Conservation (phyloP, 2,113 vertebrate genomes). For the Lamprotornis superbus region DNA sequence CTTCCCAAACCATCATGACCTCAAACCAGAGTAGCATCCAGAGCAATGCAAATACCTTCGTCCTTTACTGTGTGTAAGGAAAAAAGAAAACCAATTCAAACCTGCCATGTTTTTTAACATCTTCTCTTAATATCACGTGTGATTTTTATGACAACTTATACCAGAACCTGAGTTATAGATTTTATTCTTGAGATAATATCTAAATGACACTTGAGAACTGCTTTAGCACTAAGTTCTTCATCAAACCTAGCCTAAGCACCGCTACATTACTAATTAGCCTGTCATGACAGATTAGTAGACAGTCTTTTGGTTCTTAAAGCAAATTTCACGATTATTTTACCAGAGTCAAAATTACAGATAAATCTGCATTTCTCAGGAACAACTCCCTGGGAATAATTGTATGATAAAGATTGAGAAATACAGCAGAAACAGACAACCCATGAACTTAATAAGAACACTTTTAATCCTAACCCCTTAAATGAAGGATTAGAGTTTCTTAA, state of each 20-base stretch:
- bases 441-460: not conserved
- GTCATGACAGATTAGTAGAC: not conserved
- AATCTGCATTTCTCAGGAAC: not conserved
- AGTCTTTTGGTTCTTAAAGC: not conserved
- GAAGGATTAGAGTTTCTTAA: not conserved
- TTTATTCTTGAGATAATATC: not conserved
- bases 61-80: not conserved
- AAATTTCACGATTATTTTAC: not conserved
- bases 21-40: not conserved
- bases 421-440: not conserved
- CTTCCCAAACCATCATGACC: not conserved
- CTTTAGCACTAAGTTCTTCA: not conserved
- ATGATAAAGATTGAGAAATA: not conserved
- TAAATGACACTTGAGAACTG: not conserved
- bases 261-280: not conserved
- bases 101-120: fast-evolving
- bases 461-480: not conserved
- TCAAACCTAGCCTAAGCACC: not conserved
- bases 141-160: not conserved
- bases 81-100: not conserved
- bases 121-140: not conserved
- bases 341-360: not conserved
- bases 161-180: not conserved
- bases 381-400: not conserved
- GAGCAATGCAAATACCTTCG: not conserved